Evolutionary conservation across 2,113 vertebrate genomes (phyloP).

Genomic region (Myrmophylax atrothorax): DNA sequence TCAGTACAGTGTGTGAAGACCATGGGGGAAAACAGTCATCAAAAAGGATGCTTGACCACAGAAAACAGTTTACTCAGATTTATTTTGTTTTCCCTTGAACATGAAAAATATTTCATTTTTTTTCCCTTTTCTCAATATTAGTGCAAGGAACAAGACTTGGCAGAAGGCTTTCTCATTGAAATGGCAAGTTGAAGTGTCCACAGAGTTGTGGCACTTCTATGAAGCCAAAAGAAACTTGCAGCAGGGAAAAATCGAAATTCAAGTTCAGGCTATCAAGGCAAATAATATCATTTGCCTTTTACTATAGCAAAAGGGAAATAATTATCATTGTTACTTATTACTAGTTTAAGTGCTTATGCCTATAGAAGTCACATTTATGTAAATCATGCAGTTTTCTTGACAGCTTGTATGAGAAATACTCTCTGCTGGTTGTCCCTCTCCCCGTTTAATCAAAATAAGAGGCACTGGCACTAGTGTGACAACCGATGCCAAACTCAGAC

Average conservation of each 20-base stretch:
- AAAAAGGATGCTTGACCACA: neutral
- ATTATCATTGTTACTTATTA: neutral
- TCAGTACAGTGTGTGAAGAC: neutral
- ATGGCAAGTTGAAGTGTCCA: neutral
- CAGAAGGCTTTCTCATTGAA: neutral
- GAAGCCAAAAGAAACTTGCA: neutral
- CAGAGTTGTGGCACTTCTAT: neutral
- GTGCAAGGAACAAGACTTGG: neutral
- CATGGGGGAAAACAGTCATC: fast-evolving
- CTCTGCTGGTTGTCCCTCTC: neutral
- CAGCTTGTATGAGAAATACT: neutral
- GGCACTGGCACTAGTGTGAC: neutral
- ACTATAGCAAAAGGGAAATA: neutral
- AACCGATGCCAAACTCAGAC: neutral
- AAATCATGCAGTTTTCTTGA: neutral
- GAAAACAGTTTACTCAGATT: neutral
- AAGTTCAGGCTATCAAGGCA: neutral
- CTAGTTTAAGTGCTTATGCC: neutral
- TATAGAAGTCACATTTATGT: neutral
- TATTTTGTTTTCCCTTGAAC: neutral
- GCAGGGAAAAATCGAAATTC: neutral
- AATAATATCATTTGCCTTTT: neutral
- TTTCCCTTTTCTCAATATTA: neutral
- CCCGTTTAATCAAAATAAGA: neutral
- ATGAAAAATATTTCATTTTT: neutral